Percentiles rank a stretch among this genome's conserved stretches.
Evolutionary conservation across 2,888 invertebrate species (phyloP).

Genomic region (Synergus japonicus): DNA sequence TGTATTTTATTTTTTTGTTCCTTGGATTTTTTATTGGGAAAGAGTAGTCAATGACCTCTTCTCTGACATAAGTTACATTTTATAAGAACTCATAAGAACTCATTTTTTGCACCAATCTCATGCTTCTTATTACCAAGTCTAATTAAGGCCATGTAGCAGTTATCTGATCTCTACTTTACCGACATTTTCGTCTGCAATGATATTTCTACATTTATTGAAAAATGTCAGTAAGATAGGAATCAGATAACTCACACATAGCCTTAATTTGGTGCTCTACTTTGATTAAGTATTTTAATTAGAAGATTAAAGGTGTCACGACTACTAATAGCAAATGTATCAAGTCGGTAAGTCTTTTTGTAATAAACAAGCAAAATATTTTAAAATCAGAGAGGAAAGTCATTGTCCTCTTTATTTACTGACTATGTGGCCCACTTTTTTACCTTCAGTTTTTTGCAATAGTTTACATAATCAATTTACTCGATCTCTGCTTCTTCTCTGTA

Average conservation of each 20-base stretch:
- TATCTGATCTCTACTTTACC: too few species aligned
- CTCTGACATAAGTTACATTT: not conserved
- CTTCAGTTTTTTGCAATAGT: constrained; percentile 39
- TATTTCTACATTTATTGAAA: too few species aligned
- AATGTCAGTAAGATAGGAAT: too few species aligned
- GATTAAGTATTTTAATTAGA: not conserved
- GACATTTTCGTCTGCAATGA: too few species aligned
- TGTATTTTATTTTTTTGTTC: constrained; percentile 36
- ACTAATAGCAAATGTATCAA: not conserved
- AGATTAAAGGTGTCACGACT: not conserved
- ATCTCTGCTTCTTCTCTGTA: constrained; percentile 18
- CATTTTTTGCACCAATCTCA: not conserved
- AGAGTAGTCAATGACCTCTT: not conserved
- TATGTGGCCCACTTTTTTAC: constrained; percentile 71
- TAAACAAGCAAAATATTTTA: constrained; percentile 43
- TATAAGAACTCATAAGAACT: too few species aligned
- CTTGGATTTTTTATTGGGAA: constrained; percentile 21
- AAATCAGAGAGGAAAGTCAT: constrained; percentile 28
- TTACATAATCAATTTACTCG: constrained; percentile 10
- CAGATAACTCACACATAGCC: too few species aligned
- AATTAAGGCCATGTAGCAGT: not conserved
- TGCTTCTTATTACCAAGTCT: not conserved
- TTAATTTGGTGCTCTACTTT: too few species aligned
- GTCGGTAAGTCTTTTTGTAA: not conserved
- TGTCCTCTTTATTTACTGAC: constrained; percentile 60